phyloP scores from a whole-genome alignment of 2,888 invertebrate species.

The Latrodectus hesperus region DNA sequence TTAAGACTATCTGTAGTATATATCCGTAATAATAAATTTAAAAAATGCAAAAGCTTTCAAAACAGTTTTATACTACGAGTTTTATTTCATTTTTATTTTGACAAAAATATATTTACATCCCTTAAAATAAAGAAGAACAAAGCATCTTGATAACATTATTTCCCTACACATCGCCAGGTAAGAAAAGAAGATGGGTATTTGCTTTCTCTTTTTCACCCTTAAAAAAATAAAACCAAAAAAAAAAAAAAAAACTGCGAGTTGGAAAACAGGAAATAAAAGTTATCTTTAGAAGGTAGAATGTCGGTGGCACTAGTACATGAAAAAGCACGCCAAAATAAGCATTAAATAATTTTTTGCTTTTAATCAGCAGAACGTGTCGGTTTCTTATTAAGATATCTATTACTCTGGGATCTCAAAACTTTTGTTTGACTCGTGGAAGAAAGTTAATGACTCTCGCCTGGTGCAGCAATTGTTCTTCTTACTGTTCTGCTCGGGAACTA shows the following conservation, averaged over 20 bases:
- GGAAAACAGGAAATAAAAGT: conserved; percentile 6
- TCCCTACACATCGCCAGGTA: no score
- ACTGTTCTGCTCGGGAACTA: conserved; percentile 30
- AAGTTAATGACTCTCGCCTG: conserved; percentile 50
- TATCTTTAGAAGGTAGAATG: conserved; percentile 11
- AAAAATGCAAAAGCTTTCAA: no score
- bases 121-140: no score
- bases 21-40: no score
- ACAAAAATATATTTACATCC: no score
- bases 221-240: no score
- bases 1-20: no score
- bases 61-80: no score
- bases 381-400: conserved; percentile 45
- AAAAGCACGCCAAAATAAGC: neutral
- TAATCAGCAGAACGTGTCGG: conserved; percentile 32
- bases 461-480: conserved; percentile 45
- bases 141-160: no score
- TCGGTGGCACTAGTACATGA: neutral
- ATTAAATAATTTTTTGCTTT: conserved; percentile 7
- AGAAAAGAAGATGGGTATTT: no score
- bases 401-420: conserved; percentile 42
- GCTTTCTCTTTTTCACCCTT: no score
- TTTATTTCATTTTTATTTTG: no score
- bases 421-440: conserved; percentile 54
- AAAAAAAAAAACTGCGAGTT: neutral